These are phyloP conservation scores for Pelodiscus sinensis DNA, from an alignment of 2,113 vertebrate species.

Conservation along the genomic window DNA sequence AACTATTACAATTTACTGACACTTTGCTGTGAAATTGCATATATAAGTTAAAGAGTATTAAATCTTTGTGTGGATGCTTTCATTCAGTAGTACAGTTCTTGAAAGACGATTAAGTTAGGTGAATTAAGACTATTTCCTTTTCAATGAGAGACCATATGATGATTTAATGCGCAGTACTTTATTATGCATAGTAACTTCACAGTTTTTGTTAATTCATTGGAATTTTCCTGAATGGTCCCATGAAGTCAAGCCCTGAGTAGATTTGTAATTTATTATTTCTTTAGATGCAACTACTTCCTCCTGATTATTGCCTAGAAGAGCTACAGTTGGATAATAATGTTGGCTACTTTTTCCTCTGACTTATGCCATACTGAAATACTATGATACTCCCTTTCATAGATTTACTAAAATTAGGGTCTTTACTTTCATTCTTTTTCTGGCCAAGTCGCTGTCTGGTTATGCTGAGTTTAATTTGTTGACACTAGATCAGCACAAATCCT, in stretches of 20 bases:
- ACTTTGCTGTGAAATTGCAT: neutral
- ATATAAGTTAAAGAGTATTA: neutral
- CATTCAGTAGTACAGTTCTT: neutral
- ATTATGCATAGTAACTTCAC: neutral
- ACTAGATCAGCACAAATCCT: too few species aligned
- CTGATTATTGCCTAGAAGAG: fast-evolving
- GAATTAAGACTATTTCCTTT: neutral
- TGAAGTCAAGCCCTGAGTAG: neutral
- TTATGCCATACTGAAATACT: neutral
- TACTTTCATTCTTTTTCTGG: neutral
- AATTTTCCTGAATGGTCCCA: neutral
- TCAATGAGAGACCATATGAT: neutral
- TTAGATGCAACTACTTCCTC: neutral
- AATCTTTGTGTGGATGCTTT: neutral
- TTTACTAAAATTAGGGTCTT: neutral
- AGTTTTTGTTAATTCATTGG: neutral
- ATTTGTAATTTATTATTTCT: neutral
- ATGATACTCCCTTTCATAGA: neutral
- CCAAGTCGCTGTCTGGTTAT: neutral
- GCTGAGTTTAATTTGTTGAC: neutral
- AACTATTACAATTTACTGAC: neutral
- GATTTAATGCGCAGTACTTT: too few species aligned
- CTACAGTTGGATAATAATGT: neutral
- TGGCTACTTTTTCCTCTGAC: neutral
- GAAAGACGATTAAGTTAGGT: neutral